phyloP scores from a whole-genome alignment of 2,888 invertebrate genomes.

The Drosophila ustulata region DNA sequence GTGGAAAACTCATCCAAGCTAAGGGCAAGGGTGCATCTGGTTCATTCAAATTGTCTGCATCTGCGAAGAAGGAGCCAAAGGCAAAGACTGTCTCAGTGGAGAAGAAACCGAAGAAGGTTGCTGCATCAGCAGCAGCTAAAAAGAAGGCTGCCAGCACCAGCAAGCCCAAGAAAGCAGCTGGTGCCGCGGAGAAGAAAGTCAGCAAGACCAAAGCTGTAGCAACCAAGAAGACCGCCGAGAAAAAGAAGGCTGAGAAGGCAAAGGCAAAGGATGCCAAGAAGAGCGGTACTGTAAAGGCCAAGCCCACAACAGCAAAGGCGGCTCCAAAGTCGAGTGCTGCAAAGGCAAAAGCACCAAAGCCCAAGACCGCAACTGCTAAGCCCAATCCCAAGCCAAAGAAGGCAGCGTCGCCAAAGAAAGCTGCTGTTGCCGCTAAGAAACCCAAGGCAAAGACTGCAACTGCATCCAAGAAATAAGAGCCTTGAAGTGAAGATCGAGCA shows the following conservation, averaged over 20 bases:
- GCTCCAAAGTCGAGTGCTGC: slow-evolving; percentile 24
- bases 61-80: slow-evolving; percentile 51
- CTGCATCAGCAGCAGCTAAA: slow-evolving; percentile 19
- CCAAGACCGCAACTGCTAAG: slow-evolving; percentile 40
- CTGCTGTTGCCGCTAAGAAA: slow-evolving; percentile 35
- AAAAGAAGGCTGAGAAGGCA: slow-evolving; percentile 43
- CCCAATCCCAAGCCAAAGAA: slow-evolving; percentile 22
- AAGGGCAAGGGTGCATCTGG: slow-evolving; percentile 64
- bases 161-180: slow-evolving; percentile 33
- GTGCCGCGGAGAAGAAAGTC: slow-evolving; percentile 36
- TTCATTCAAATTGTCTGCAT: slow-evolving; percentile 59
- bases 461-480: background rate
- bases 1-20: slow-evolving; percentile 84
- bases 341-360: slow-evolving; percentile 42
- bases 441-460: slow-evolving; percentile 47
- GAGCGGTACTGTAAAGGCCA: slow-evolving; percentile 45
- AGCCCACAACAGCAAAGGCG: slow-evolving; percentile 38
- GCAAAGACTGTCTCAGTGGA: slow-evolving; percentile 36
- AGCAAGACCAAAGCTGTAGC: slow-evolving; percentile 23
- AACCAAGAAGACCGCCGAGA: slow-evolving; percentile 48
- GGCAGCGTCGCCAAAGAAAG: slow-evolving; percentile 37
- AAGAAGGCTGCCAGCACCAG: slow-evolving; percentile 19
- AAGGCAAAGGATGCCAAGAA: slow-evolving; percentile 49
- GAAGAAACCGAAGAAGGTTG: slow-evolving; percentile 39
- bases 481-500: too few species aligned